Evolutionary conservation across 2,888 invertebrate genomes (phyloP).

Genomic region (Pollenia amentaria): DNA sequence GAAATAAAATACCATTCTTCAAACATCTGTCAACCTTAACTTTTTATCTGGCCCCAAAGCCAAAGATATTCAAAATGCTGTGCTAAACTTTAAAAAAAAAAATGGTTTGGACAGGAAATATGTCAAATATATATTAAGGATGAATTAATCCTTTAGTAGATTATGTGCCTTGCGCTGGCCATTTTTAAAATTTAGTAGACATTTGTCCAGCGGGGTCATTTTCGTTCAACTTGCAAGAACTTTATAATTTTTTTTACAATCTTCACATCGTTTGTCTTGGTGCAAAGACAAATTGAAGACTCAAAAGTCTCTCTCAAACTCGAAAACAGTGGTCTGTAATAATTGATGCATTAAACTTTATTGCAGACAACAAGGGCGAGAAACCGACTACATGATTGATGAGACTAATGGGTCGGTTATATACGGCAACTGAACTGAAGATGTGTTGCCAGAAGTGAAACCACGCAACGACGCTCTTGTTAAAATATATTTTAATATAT

Average conservation of each 20-base stretch:
- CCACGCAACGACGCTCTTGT: too few species aligned
- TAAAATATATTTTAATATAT: too few species aligned
- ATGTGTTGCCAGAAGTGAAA: too few species aligned
- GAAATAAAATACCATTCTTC: too few species aligned
- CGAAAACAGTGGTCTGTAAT: background rate
- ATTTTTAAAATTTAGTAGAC: background rate
- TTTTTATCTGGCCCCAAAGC: too few species aligned
- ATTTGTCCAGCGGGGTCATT: conserved; percentile 13
- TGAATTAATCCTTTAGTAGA: background rate
- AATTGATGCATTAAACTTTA: background rate
- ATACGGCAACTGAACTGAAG: too few species aligned
- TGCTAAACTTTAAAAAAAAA: background rate
- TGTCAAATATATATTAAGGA: conserved; percentile 13
- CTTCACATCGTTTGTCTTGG: too few species aligned
- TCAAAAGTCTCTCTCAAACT: conserved; percentile 12
- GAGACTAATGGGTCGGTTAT: too few species aligned
- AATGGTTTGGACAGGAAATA: conserved; percentile 16
- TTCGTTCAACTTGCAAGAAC: conserved; percentile 10
- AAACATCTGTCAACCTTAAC: too few species aligned
- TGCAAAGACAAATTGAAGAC: conserved; percentile 25
- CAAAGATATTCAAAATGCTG: too few species aligned
- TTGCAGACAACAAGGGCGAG: too few species aligned
- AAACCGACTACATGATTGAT: too few species aligned
- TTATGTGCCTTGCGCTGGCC: conserved; percentile 8
- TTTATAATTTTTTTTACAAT: conserved; percentile 34